Conservation (phyloP, 2,888 invertebrate genomes). For the Agrochola lota region DNA sequence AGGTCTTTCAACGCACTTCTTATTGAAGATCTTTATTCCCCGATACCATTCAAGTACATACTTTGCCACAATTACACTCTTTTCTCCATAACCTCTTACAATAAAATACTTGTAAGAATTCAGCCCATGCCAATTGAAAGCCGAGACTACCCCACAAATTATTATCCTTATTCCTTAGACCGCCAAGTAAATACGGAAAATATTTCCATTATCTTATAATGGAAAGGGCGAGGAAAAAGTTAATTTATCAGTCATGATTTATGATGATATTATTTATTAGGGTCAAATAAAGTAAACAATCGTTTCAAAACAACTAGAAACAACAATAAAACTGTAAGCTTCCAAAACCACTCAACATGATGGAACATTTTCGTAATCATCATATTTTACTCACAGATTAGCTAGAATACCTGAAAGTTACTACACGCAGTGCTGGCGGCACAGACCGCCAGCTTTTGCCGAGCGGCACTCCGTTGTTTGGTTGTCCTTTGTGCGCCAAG, state of each 20-base stretch:
- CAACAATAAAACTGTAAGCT: not conserved
- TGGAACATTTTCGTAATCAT: no score
- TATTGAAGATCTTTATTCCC: not conserved
- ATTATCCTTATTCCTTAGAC: conserved; percentile 36
- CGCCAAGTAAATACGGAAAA: conserved; percentile 46
- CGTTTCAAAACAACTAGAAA: not conserved
- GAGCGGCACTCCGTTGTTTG: no score
- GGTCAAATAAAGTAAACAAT: conserved; percentile 2
- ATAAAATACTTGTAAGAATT: conserved; percentile 27
- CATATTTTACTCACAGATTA: no score
- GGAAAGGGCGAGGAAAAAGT: conserved; percentile 36
- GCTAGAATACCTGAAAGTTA: no score
- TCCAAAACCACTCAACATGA: not conserved
- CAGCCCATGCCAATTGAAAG: conserved; percentile 15
- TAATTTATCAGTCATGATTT: conserved; percentile 44
- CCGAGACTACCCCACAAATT: conserved; percentile 15
- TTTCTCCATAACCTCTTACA: conserved; percentile 17
- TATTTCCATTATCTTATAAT: conserved; percentile 40
- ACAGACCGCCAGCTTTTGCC: no score
- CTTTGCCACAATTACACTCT: conserved; percentile 1
- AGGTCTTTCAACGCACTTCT: not conserved
- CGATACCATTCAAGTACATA: conserved; percentile 2
- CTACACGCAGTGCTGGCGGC: no score
- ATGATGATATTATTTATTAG: conserved; percentile 37
- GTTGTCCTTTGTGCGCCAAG: no score